phyloP scores from a whole-genome alignment of 2,113 vertebrate species.

The Hyperoodon ampullatus region DNA sequence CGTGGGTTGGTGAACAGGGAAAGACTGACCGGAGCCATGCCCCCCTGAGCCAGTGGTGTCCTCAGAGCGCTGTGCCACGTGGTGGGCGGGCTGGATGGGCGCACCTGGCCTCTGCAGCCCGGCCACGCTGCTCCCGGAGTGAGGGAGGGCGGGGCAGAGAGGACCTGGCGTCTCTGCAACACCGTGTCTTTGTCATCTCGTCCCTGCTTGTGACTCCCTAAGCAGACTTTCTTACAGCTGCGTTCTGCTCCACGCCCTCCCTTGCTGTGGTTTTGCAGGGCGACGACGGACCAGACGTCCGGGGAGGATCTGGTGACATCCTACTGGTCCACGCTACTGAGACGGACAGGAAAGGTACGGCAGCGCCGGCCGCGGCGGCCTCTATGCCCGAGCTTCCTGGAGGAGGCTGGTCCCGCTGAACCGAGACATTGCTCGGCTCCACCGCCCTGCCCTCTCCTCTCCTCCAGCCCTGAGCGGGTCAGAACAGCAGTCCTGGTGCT shows the following conservation, averaged over 20 bases:
- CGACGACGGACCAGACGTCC: conserved; percentile 97
- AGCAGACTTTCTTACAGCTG: accelerated
- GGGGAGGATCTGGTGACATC: conserved; percentile 97
- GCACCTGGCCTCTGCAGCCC: accelerated
- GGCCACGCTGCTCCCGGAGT: accelerated
- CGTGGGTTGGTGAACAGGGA: neutral
- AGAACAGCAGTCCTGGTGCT: no score
- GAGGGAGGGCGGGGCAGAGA: accelerated
- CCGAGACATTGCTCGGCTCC: accelerated
- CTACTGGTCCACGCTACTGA: conserved; percentile 97
- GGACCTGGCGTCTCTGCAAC: neutral
- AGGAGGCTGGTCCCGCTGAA: neutral
- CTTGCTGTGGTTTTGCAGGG: conserved; percentile 85
- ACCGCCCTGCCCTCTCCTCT: neutral
- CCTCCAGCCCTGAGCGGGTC: neutral
- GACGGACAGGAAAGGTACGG: conserved; percentile 96
- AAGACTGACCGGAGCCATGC: accelerated
- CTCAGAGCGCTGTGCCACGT: accelerated
- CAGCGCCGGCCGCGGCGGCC: accelerated
- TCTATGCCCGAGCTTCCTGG: neutral
- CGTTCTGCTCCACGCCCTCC: accelerated
- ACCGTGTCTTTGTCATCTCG: accelerated
- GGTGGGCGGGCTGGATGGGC: accelerated
- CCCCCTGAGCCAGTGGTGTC: neutral
- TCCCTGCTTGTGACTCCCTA: neutral